These are phyloP conservation scores for Lysandra bellargus DNA, from an alignment of 2,888 invertebrate genomes.

Conservation along the genomic window DNA sequence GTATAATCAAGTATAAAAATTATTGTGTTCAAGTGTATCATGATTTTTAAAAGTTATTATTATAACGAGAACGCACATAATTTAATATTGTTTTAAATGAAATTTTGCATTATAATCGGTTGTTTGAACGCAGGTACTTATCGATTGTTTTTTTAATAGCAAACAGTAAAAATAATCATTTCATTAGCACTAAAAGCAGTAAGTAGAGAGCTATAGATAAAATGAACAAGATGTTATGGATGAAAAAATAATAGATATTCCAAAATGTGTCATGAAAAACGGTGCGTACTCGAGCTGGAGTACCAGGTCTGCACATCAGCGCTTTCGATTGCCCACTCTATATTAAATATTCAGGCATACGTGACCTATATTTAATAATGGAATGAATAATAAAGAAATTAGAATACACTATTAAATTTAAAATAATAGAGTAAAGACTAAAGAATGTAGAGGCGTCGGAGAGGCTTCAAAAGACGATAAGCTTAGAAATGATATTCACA, in stretches of 20 bases:
- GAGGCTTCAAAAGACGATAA: not conserved
- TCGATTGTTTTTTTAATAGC: too few relatives aligned
- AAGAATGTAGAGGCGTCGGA: not conserved
- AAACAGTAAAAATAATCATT: not conserved
- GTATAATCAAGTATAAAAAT: too few relatives aligned
- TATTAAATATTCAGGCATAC: slow-evolving; percentile 28
- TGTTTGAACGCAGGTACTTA: too few relatives aligned
- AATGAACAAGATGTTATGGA: not conserved
- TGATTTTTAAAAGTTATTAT: too few relatives aligned
- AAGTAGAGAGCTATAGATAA: not conserved
- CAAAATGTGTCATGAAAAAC: slow-evolving; percentile 19
- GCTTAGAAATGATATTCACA: not conserved
- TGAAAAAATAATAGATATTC: slow-evolving; percentile 20
- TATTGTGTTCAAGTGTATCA: too few relatives aligned
- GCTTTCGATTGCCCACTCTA: slow-evolving; percentile 30
- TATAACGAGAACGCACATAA: too few relatives aligned
- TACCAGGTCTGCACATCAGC: slow-evolving; percentile 22
- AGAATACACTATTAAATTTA: not conserved
- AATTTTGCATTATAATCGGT: too few relatives aligned
- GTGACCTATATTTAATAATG: slow-evolving; percentile 28
- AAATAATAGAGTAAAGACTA: slow-evolving; percentile 24
- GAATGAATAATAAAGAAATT: slow-evolving; percentile 13
- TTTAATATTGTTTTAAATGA: too few relatives aligned
- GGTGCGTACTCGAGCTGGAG: slow-evolving; percentile 12
- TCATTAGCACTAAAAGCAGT: not conserved